Evolutionary conservation across 2,888 invertebrate genomes (phyloP).

Genomic region (Noctua pronuba): DNA sequence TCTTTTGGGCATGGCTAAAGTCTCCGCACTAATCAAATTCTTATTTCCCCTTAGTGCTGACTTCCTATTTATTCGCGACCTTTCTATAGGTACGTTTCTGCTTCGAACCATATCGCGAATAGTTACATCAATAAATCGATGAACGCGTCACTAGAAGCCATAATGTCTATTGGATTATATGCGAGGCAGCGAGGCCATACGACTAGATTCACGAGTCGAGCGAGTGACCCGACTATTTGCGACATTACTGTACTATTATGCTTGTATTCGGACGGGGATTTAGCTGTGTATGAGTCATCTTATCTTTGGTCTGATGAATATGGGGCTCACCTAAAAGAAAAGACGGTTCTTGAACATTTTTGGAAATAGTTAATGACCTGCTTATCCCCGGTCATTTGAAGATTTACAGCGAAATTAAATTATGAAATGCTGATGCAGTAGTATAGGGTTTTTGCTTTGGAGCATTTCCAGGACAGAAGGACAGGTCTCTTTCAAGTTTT

Average conservation of each 20-base stretch:
- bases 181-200: conserved; percentile 74
- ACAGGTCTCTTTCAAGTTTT: background rate
- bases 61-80: background rate
- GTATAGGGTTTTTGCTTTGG: background rate
- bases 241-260: conserved; percentile 44
- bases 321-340: no score
- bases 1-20: background rate
- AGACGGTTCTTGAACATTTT: no score
- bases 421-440: background rate
- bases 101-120: conserved; percentile 47
- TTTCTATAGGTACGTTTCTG: background rate
- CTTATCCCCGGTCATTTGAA: background rate
- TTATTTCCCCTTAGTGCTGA: no score
- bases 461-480: background rate
- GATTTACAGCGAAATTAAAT: background rate
- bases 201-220: conserved; percentile 67
- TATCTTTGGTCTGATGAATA: background rate
- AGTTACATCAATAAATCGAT: conserved; percentile 44
- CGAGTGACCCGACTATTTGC: conserved; percentile 63
- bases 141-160: conserved; percentile 75
- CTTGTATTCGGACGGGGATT: background rate
- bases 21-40: background rate
- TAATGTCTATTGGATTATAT: conserved; percentile 78
- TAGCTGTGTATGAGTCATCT: background rate
- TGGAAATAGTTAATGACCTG: background rate